These are phyloP conservation scores for Paradisaea rubra DNA, from an alignment of 2,113 vertebrate genomes.

Conservation along the genomic window DNA sequence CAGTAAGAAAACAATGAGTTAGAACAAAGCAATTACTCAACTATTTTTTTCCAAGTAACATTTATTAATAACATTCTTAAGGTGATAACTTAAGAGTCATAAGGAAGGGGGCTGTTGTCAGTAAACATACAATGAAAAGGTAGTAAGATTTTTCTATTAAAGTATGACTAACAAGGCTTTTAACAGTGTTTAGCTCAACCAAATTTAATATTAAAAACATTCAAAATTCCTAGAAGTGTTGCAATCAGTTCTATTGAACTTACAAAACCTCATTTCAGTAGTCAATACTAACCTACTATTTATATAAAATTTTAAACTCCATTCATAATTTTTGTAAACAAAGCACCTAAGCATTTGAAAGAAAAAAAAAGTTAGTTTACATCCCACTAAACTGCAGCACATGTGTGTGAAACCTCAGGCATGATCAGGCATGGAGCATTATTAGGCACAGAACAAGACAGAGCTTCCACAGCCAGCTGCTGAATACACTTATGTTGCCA, in stretches of 20 bases:
- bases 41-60: background rate
- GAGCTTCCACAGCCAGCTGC: constrained; percentile 21
- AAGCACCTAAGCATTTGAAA: constrained; percentile 45
- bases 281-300: constrained; percentile 39
- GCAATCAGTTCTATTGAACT: constrained; percentile 16
- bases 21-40: constrained; percentile 25
- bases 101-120: constrained; percentile 30
- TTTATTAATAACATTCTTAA: constrained; percentile 60
- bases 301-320: constrained; percentile 23
- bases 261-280: constrained; percentile 42
- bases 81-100: constrained; percentile 46
- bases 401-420: constrained; percentile 15
- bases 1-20: background rate
- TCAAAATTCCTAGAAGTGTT: constrained; percentile 17
- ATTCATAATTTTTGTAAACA: constrained; percentile 40
- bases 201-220: constrained; percentile 22
- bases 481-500: background rate
- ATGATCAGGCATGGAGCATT: background rate
- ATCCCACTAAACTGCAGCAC: constrained; percentile 32
- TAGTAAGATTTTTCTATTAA: constrained; percentile 25
- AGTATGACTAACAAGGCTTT: constrained; percentile 21
- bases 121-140: constrained; percentile 48
- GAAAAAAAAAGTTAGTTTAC: constrained; percentile 49
- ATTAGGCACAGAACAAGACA: constrained; percentile 35
- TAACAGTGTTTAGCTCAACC: constrained; percentile 32